Evolutionary conservation across 2,797 vertebrate genomes (phyloP).

Genomic region (Spatula clypeata): DNA sequence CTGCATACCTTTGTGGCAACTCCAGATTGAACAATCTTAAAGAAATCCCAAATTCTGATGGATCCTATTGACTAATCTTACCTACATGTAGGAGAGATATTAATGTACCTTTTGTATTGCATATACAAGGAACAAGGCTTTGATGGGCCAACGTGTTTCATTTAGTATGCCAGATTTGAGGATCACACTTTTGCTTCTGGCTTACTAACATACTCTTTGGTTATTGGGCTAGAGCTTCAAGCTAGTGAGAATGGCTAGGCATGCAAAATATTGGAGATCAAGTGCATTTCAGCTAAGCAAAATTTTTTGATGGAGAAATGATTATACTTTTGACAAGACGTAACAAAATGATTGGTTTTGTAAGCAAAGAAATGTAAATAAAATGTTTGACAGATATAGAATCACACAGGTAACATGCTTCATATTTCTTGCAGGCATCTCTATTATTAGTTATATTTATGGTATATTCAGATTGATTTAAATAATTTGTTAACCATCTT

Average conservation of each 20-base stretch:
- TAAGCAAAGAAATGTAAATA: background rate
- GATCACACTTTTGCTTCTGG: background rate
- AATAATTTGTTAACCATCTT: background rate
- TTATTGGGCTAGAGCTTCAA: background rate
- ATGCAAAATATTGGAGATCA: background rate
- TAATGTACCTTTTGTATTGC: background rate
- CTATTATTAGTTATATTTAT: background rate
- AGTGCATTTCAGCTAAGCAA: background rate
- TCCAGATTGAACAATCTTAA: background rate
- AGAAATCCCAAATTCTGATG: background rate
- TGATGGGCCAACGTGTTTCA: background rate
- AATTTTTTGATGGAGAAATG: background rate
- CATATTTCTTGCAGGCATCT: background rate
- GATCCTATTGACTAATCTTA: background rate
- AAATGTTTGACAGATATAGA: background rate
- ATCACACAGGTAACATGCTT: background rate
- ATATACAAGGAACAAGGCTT: background rate
- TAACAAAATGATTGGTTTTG: background rate
- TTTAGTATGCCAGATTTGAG: background rate
- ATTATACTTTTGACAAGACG: background rate
- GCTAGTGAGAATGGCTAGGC: background rate
- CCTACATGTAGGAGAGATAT: fast-evolving
- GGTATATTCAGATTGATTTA: background rate
- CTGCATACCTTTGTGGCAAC: background rate
- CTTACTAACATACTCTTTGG: background rate